These are phyloP conservation scores for Chironomus riparius DNA, from an alignment of 2,888 invertebrate genomes.

Conservation along the genomic window DNA sequence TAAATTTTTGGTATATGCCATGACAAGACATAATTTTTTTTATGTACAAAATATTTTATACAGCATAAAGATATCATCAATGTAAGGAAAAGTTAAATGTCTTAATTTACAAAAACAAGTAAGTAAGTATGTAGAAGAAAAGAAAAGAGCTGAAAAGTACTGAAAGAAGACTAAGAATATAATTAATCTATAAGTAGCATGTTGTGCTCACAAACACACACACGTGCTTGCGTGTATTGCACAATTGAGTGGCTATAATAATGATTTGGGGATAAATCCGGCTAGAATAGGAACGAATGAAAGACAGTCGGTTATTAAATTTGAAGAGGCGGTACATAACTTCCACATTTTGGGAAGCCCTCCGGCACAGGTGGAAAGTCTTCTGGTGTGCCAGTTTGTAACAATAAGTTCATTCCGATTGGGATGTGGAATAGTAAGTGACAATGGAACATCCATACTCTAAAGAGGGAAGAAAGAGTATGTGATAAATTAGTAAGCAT, in stretches of 20 bases:
- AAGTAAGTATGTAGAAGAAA: background rate
- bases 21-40: background rate
- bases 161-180: too few species aligned
- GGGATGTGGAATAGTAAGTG: slow-evolving; percentile 83
- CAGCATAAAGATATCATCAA: background rate
- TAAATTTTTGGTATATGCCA: background rate
- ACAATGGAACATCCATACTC: slow-evolving; percentile 85
- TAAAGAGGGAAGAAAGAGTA: slow-evolving; percentile 42
- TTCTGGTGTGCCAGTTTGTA: slow-evolving; percentile 68
- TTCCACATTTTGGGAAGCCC: slow-evolving; percentile 67
- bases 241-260: too few species aligned
- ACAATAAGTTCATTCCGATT: slow-evolving; percentile 74
- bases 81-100: background rate
- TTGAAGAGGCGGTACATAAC: slow-evolving; percentile 58
- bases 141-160: too few species aligned
- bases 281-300: too few species aligned
- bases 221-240: too few species aligned
- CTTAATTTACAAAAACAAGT: background rate
- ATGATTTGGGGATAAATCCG: too few species aligned
- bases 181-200: too few species aligned
- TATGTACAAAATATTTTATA: background rate
- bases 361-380: slow-evolving; percentile 71
- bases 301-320: too few species aligned
- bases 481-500: too few species aligned
- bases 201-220: too few species aligned